Evolutionary conservation across 92 coral and sea anemone species (phyloP).

Genomic region (Heliopora coerulea): DNA sequence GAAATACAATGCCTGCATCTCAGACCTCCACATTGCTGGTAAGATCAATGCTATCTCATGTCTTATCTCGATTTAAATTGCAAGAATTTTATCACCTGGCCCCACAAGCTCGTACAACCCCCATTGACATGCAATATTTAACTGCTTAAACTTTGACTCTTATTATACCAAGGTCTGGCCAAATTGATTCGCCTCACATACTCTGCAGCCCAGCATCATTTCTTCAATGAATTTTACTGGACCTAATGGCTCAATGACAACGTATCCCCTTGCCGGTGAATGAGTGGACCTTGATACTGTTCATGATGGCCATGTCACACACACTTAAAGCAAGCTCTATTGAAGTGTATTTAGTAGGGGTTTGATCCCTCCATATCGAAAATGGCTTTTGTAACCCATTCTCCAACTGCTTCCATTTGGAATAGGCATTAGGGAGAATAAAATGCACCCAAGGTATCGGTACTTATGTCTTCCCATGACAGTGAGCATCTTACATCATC

Average conservation of each 20-base stretch:
- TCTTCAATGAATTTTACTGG: conserved; percentile 38
- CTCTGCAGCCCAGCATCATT: conserved; percentile 57
- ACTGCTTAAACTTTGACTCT: neutral
- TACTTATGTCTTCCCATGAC: too few species aligned
- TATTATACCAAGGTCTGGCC: neutral
- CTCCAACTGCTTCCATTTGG: neutral
- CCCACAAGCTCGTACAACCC: too few species aligned
- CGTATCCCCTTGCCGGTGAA: neutral
- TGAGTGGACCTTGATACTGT: too few species aligned
- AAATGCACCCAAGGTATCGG: too few species aligned
- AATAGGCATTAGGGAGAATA: neutral
- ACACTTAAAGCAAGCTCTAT: neutral
- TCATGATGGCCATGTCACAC: neutral
- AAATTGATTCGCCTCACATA: conserved; percentile 47
- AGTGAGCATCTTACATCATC: too few species aligned
- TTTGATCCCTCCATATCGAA: too few species aligned
- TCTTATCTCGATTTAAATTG: too few species aligned
- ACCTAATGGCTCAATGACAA: neutral
- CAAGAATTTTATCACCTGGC: too few species aligned
- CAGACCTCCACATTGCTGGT: conserved; percentile 45
- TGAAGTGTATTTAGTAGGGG: neutral
- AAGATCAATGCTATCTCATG: conserved; percentile 34
- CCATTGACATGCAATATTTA: conserved; percentile 2
- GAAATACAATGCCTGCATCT: conserved; percentile 39
- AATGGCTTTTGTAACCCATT: too few species aligned